Evolutionary conservation across 30 jellyfish, hydroid and myxozoan genomes (phyloP).

Genomic region (Aurelia aurita complex sp. Pacific): DNA sequence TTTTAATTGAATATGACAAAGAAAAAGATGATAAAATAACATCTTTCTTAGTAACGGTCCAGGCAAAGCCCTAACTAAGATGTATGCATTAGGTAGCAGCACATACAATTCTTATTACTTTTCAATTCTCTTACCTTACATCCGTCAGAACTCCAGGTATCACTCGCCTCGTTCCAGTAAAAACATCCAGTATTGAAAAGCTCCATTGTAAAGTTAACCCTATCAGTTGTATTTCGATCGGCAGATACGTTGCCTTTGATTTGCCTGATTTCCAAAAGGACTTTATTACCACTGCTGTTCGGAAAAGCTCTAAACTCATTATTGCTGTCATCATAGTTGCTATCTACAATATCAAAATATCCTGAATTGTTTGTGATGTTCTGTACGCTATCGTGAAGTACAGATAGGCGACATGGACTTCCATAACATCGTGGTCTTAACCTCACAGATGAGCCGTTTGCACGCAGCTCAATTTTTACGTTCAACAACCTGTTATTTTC

Average conservation of each 20-base stretch:
- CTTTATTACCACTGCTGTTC: no score
- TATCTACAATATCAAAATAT: slow-evolving; percentile 6
- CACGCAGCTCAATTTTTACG: slow-evolving; percentile 7
- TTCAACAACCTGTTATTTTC: neutral
- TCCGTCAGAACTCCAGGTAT: slow-evolving; percentile 68
- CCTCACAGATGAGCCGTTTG: slow-evolving; percentile 5
- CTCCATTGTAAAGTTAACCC: neutral
- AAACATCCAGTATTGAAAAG: slow-evolving; percentile 58
- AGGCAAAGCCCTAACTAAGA: no score
- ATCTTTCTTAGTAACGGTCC: no score
- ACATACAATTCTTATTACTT: no score
- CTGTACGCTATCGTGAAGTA: neutral
- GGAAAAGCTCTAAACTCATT: no score
- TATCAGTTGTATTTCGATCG: no score
- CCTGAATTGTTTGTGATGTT: neutral
- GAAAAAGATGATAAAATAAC: no score
- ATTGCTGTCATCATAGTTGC: neutral
- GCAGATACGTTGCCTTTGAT: no score
- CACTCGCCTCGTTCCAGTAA: slow-evolving; percentile 42
- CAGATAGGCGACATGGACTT: slow-evolving; percentile 33
- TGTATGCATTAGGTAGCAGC: no score
- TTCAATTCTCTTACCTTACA: slow-evolving; percentile 46
- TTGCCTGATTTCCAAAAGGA: no score
- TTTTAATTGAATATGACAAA: no score
- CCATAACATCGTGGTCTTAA: slow-evolving; percentile 28